Conservation (phyloP, 2,113 vertebrate species). For the Gallinago media region DNA sequence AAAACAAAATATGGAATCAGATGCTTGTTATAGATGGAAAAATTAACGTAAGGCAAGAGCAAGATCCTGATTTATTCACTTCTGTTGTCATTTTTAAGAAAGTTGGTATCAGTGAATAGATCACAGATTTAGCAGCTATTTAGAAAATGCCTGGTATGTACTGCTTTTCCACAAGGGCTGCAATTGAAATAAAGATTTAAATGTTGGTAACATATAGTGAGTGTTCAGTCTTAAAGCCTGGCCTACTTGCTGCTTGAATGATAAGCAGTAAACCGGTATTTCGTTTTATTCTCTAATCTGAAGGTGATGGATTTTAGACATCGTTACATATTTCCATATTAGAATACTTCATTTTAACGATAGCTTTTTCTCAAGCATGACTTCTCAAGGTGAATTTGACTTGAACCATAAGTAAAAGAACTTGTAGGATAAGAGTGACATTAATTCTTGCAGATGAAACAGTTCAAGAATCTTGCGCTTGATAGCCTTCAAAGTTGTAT, state of each 20-base stretch:
- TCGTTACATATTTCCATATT: neutral
- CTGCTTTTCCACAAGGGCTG: neutral
- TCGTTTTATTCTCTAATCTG: neutral
- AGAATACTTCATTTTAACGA: neutral
- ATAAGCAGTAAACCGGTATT: neutral
- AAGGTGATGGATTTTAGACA: neutral
- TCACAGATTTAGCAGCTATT: conserved; percentile 40
- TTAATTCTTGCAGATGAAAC: neutral
- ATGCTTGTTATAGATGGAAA: neutral
- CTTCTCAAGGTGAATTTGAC: neutral
- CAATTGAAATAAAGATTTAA: conserved; percentile 18
- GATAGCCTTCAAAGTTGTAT: neutral
- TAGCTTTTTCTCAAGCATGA: neutral
- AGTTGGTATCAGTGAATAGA: neutral
- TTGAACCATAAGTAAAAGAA: neutral
- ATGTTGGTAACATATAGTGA: neutral
- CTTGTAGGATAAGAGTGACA: neutral
- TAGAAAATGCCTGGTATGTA: conserved; percentile 17
- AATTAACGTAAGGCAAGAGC: neutral
- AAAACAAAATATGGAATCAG: neutral
- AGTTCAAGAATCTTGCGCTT: neutral
- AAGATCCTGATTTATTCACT: neutral
- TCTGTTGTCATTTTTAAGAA: neutral
- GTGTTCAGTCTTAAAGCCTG: neutral
- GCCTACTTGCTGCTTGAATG: neutral